These are phyloP conservation scores for Alaudala cheleensis DNA, from an alignment of 2,113 vertebrate species.

Conservation along the genomic window DNA sequence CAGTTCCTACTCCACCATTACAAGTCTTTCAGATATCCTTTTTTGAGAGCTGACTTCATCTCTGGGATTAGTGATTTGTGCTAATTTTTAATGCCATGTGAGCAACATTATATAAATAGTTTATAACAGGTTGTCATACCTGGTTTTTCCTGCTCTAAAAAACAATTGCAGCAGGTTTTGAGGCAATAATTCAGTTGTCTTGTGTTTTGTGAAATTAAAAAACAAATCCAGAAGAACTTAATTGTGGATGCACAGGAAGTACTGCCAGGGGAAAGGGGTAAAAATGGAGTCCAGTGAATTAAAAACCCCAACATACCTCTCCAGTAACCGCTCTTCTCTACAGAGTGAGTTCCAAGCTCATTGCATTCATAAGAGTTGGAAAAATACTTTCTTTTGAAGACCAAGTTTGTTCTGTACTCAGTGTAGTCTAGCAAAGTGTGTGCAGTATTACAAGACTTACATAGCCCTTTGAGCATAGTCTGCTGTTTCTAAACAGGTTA, in stretches of 20 bases:
- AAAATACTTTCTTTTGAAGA: not conserved
- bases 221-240: not conserved
- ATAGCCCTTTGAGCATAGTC: not conserved
- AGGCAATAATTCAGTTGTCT: not conserved
- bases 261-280: not conserved
- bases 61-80: not conserved
- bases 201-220: not conserved
- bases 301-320: accelerated
- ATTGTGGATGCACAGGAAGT: not conserved
- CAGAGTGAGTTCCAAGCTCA: not conserved
- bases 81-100: not conserved
- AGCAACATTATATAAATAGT: not conserved
- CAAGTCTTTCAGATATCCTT: not conserved
- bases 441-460: not conserved
- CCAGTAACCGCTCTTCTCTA: not conserved
- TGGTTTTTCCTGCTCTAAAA: not conserved
- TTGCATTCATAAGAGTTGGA: not conserved
- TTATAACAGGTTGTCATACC: not conserved
- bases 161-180: not conserved
- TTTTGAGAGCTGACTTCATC: not conserved
- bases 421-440: not conserved
- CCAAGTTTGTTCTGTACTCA: not conserved
- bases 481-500: not conserved
- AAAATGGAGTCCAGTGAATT: not conserved
- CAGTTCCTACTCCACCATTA: not conserved